These are phyloP conservation scores for Theodoxus fluviatilis DNA, from an alignment of 2,888 invertebrate genomes.

Conservation along the genomic window DNA sequence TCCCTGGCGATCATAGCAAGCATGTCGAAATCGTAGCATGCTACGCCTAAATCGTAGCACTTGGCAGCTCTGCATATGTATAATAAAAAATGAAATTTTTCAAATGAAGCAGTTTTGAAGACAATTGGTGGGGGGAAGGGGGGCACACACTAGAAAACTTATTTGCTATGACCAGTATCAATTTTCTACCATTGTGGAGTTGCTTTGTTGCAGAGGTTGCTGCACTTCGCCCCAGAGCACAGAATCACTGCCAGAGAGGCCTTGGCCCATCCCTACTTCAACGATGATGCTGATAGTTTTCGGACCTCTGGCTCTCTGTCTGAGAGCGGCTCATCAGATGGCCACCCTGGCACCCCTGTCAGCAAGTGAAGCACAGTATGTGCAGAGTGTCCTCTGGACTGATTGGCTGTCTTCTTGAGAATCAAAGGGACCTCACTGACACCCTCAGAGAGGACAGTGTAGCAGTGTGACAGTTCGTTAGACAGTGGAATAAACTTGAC, in stretches of 20 bases:
- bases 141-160: no score
- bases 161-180: no score
- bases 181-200: not conserved
- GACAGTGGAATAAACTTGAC: no score
- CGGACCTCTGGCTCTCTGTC: slow-evolving; percentile 49
- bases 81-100: not conserved
- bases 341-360: slow-evolving; percentile 52
- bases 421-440: no score
- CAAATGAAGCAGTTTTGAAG: not conserved
- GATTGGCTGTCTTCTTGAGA: no score
- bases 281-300: slow-evolving; percentile 53
- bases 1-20: no score
- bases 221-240: slow-evolving; percentile 54
- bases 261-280: slow-evolving; percentile 54
- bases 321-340: slow-evolving; percentile 49
- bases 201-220: slow-evolving; percentile 49
- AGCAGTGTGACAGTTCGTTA: no score
- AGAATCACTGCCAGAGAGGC: slow-evolving; percentile 55
- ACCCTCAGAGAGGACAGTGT: no score
- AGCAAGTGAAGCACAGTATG: no score
- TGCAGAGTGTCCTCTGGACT: no score
- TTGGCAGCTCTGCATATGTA: not conserved
- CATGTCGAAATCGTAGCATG: no score
- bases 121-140: not conserved
- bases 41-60: no score